Conservation (phyloP, 35 echinoderm and acorn worm genomes). For the Lytechinus variegatus region DNA sequence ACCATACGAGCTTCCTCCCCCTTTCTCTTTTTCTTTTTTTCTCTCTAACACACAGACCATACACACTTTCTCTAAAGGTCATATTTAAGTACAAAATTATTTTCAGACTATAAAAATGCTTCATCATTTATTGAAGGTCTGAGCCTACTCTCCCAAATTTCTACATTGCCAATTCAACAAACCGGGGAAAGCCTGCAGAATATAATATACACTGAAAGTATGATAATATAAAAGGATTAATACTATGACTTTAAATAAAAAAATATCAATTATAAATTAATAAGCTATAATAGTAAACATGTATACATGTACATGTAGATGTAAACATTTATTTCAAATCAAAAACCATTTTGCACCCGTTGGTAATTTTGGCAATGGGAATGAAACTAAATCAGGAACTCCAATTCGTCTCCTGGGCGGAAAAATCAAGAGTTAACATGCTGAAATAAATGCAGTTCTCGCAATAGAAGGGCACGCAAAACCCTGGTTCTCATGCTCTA, state of each 20-base stretch:
- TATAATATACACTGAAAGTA: background rate
- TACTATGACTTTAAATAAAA: background rate
- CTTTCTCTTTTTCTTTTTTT: too few species aligned
- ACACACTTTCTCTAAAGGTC: too few species aligned
- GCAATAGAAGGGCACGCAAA: background rate
- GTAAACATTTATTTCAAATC: too few species aligned
- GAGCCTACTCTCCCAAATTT: background rate
- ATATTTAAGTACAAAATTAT: too few species aligned
- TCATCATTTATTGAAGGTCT: background rate
- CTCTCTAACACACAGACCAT: too few species aligned
- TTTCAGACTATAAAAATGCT: background rate
- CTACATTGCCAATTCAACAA: background rate
- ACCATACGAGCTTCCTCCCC: too few species aligned
- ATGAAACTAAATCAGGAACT: background rate
- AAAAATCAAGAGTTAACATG: constrained; percentile 4
- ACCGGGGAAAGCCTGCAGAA: background rate
- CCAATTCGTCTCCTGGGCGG: background rate
- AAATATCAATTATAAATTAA: background rate
- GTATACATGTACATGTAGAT: background rate
- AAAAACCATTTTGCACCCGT: too few species aligned
- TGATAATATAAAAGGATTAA: background rate
- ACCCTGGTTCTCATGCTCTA: background rate
- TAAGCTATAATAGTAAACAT: background rate
- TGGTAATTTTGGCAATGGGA: background rate
- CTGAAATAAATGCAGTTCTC: background rate